Evolutionary conservation across 1,140 invertebrate species (phyloP), one percentile per base, ranked within the genome.

Genomic region (Philaenus spumarius): DNA sequence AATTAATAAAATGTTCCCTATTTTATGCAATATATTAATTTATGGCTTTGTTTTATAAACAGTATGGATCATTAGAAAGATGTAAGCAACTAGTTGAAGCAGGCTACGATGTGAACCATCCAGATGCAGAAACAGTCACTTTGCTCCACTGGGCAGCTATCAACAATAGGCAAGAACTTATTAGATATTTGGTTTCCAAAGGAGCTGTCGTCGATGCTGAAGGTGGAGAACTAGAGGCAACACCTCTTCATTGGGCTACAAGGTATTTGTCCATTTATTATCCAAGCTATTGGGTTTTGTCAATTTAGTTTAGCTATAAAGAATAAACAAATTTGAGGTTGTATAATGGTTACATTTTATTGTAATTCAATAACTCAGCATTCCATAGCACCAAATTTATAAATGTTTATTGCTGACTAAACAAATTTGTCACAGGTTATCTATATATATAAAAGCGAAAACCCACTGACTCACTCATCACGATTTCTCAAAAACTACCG

Each of bases 111-210:
- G 92, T 95, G 1, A 95, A 95, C 73, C 82, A 92, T 67, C 83
- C 89, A 42, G 93, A 96, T 71, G 78, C 79, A 62, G 92, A 95
- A 72, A 93, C 90, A n/a, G 92, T 96, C 12, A 94, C 95, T 2
- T 75, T 99, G n/a, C 77, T 99, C 1, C 97, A 99, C 71, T 99
- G 97, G 97, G 96, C 96, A 17, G 89, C 97, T 15, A 99, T 99
- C 65, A 99, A 99, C 73, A 98, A 98, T 79, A 80, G 91, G 19
- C 83, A 84, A 50, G 93, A 97, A 66, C 92, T 98, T 68, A 93
- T 97, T 42, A 84, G 86, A 62, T 94, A 93, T 73, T 86, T 88
- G 61, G 80, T 96, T 55, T 81, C 82, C 30, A 91, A 91, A 72
- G 93, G 91, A 43, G 94, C 93, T 6, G 79, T 85, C 50, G 86